Conservation (phyloP, 2,113 vertebrate species). For the Cacatua alba region DNA sequence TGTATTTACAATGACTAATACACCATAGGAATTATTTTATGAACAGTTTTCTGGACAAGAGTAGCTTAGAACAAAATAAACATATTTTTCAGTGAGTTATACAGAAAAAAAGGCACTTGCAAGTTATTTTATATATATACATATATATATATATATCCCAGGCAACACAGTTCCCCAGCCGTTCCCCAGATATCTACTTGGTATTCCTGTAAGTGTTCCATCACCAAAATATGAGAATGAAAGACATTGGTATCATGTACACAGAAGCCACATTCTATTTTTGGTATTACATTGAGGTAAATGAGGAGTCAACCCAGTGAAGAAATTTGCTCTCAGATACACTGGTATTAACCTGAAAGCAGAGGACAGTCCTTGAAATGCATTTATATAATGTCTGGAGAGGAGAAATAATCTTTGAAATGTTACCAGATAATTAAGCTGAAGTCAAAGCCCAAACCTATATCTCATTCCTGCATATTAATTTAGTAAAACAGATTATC, state of each 20-base stretch:
- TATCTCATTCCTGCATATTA: background rate
- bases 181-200: background rate
- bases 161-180: background rate
- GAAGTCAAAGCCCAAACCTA: background rate
- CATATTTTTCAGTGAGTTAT: background rate
- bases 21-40: background rate
- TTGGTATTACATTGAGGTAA: background rate
- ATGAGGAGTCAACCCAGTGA: background rate
- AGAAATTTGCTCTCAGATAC: background rate
- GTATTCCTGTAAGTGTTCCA: background rate
- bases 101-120: background rate
- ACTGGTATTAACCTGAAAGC: background rate
- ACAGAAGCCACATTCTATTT: background rate
- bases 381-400: background rate
- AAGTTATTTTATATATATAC: background rate
- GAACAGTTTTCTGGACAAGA: background rate
- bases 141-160: background rate
- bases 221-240: background rate
- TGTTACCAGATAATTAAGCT: constrained; percentile 15
- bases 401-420: constrained; percentile 25
- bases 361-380: background rate
- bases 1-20: background rate
- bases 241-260: background rate
- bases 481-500: constrained; percentile 22
- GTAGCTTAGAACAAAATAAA: background rate